Percentiles rank a stretch among this genome's conserved stretches.
Conservation (phyloP, 2,797 vertebrate species). For the Hydrocynus forskahlii region DNA sequence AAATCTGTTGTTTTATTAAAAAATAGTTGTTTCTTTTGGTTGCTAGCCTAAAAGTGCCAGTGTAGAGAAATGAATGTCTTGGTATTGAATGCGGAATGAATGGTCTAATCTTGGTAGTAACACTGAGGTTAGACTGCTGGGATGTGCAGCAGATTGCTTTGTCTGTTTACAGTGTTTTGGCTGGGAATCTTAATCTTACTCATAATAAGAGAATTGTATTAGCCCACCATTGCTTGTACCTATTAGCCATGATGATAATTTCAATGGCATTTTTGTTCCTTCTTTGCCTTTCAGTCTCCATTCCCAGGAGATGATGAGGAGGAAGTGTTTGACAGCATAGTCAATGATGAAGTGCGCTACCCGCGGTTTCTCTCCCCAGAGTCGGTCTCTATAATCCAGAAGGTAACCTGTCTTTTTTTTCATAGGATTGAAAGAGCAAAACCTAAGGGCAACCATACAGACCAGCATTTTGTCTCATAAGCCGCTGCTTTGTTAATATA, state of each 20-base stretch:
- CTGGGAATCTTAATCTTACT: neutral
- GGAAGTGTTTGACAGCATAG: conserved; percentile 96
- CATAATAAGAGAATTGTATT: neutral
- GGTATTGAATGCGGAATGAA: no score
- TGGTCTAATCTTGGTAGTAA: no score
- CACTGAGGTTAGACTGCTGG: no score
- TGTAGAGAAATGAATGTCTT: no score
- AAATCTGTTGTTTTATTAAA: no score
- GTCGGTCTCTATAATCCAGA: conserved; percentile 83
- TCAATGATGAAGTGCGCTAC: conserved; percentile 87
- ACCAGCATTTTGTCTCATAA: neutral
- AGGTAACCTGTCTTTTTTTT: conserved; percentile 73
- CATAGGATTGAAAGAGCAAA: neutral
- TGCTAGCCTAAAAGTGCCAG: no score
- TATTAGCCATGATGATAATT: neutral
- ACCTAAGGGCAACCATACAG: neutral
- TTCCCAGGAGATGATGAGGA: conserved; percentile 97
- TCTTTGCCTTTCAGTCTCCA: conserved; percentile 78
- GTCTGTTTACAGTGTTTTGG: no score
- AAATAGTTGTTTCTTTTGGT: no score
- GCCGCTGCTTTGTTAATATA: neutral
- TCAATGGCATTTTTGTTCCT: no score
- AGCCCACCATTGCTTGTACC: neutral
- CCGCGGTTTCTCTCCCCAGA: conserved; percentile 86
- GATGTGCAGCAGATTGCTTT: no score